Base-by-base conservation (phyloP, 1,140 invertebrate genomes). In the Pomacea maculata region DNA sequence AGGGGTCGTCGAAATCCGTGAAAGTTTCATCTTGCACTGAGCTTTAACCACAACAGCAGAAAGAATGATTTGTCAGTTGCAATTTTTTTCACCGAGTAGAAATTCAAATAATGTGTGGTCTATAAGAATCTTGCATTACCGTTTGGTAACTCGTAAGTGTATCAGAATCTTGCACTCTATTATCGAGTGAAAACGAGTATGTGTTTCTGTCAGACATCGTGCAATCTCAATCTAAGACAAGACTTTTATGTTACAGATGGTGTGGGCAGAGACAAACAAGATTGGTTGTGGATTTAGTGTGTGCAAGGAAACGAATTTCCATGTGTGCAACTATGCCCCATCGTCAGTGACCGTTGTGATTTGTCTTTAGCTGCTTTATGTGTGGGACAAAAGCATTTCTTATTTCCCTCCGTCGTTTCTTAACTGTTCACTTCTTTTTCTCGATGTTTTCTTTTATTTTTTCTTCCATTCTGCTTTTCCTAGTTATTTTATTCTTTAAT, bases 271-370 rank as follows among this genome's bases (percentile, higher is more conserved):
- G n/a, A 80, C 83, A 5, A 68, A 64, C 25, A 75, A 75, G 25
- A 74, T 85, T 10, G 85, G 85, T 15, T 85, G 85, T 71, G 83
- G 85, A 17, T 84, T 78, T 64, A 77, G 81, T 12, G 34, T 70
- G 12, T 85, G 85, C 76, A 77, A 72, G 0, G 61, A 61, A 19
- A 75, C 19, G 15, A 67, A 73, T 19, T 83, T 78, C 61, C 83
- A 84, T 65, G 85, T 85, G n/a, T 85, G 85, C 76, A 83, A 85
- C 70, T 85, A 85, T 68, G 85, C 72, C 34, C 83, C 85, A 70
- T 76, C 77, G 85, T 85, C 73, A 84, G 82, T 83, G 64, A 54
- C 55, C 25, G 7, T 7, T 61, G 1, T 61, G 15, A 61, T 61
- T 61, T 45, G 34, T 17, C 57, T 1, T 11, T 61, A 14, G 11